Percentiles rank a stretch among this genome's conserved stretches.
Evolutionary conservation across 2,888 invertebrate species (phyloP).

Genomic region (Bedellia somnulentella): DNA sequence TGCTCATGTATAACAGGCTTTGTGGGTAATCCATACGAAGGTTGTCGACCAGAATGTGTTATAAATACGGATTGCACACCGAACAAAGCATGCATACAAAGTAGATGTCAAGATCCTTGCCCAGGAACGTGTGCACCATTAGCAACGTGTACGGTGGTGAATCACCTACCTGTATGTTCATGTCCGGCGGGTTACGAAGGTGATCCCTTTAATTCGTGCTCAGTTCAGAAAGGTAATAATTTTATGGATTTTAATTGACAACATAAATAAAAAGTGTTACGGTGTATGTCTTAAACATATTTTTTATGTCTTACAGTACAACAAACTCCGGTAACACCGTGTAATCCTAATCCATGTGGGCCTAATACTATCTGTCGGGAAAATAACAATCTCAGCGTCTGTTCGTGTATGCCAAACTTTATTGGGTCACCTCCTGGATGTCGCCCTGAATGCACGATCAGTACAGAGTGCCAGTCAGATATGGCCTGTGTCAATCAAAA

Average conservation of each 20-base stretch:
- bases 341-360: constrained; percentile 73
- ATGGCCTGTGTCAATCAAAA: constrained; percentile 76
- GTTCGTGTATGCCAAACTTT: constrained; percentile 73
- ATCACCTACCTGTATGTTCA: constrained; percentile 69
- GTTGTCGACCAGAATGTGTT: constrained; percentile 75
- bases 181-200: constrained; percentile 71
- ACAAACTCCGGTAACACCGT: constrained; percentile 54
- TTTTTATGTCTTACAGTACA: constrained; percentile 21
- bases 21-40: constrained; percentile 78
- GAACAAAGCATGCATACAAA: constrained; percentile 69
- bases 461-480: constrained; percentile 72
- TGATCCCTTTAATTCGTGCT: constrained; percentile 70
- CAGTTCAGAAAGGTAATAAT: constrained; percentile 3
- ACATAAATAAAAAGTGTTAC: background rate
- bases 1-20: constrained; percentile 73
- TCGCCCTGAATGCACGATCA: constrained; percentile 77
- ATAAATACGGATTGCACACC: constrained; percentile 72
- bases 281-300: constrained; percentile 11
- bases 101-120: constrained; percentile 78
- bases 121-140: constrained; percentile 75
- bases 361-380: constrained; percentile 74
- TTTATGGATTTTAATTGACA: too few species aligned
- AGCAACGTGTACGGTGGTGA: constrained; percentile 71
- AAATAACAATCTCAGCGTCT: constrained; percentile 70
- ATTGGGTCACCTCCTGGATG: constrained; percentile 76